Evolutionary conservation across 2,797 vertebrate genomes (phyloP), one percentile per base, ranked within the genome.

Genomic region (Centroberyx gerrardi): DNA sequence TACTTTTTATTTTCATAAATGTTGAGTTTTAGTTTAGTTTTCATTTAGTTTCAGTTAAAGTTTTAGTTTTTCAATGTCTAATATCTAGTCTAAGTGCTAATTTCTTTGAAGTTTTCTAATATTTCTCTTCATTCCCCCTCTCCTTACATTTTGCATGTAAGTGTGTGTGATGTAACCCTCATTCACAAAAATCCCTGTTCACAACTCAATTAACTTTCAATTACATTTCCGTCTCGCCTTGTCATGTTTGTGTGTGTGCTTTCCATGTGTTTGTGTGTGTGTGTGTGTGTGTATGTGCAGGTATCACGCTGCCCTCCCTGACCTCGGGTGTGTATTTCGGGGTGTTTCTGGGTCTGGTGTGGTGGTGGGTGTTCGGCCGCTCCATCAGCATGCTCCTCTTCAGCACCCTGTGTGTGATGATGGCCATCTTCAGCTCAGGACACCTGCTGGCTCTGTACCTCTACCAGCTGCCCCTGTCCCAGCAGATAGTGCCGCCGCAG

Each of bases 311-410:
- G 31, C 96, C 96, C 17, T 96, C 96, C 2, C 82, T 96, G 64
- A 96, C 94, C 28, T 97, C 96, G 0, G 89, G 90, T 0, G 70
- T 97, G 62, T 96, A 96, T 84, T 96, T 97, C 0, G 90, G 87
- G 59, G 76, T 81, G 27, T 97, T 97, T 80, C 84, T 97, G 28
- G 90, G 88, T 6, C 84, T 96, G 65, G 95, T 96, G 4, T 95
- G 95, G 91, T 96, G 94, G 92, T 97, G 96, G 96, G 88, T 95
- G 1, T 95, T 95, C 51, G 71, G 85, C 36, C 90, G 85, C 31
- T 78, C 91, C 8, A 84, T 96, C 58, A 88, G 88, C 66, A 60
- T 95, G 49, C 87, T 95, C 0, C 55, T 90, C 77, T 96, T 96
- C 88, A 95, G 94, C 86, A 94, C 90, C 15, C 55, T 97, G 59